These are phyloP conservation scores for Philopotamus ludificatus DNA, from an alignment of 1,140 invertebrate genomes.

Conservation along the genomic window DNA sequence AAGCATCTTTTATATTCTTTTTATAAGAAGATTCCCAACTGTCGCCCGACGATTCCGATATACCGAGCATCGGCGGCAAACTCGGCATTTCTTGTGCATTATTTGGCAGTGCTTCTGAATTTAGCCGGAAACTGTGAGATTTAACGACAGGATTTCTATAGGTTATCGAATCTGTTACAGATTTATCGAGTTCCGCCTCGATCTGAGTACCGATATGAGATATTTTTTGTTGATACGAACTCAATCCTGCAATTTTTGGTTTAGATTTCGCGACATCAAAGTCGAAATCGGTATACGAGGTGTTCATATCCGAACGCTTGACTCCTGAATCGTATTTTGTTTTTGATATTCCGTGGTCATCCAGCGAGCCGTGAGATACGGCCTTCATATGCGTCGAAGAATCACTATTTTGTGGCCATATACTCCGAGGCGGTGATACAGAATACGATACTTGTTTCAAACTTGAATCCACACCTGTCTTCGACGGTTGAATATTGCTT, in stretches of 20 bases:
- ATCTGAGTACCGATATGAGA: constrained; percentile 40
- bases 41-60: constrained; percentile 54
- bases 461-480: constrained; percentile 11
- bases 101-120: constrained; percentile 52
- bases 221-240: constrained; percentile 55
- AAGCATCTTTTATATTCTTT: constrained; percentile 46
- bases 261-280: constrained; percentile 45
- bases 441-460: constrained; percentile 38
- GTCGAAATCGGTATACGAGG: constrained; percentile 34
- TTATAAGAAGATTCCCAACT: constrained; percentile 57
- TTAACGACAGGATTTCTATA: constrained; percentile 60
- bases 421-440: constrained; percentile 34
- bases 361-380: constrained; percentile 35
- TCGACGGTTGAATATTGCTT: constrained; percentile 1
- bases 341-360: constrained; percentile 27
- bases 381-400: constrained; percentile 30
- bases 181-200: constrained; percentile 41
- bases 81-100: constrained; percentile 54
- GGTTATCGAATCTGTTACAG: constrained; percentile 50
- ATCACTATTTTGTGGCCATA: constrained; percentile 38
- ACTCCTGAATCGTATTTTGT: constrained; percentile 28
- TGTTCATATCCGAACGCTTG: too few relatives aligned
- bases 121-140: constrained; percentile 65
- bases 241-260: constrained; percentile 54
- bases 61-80: constrained; percentile 54